Evolutionary conservation across 2,888 invertebrate genomes (phyloP), one percentile per base, ranked within the genome.

Genomic region (Antheraea yamamai): DNA sequence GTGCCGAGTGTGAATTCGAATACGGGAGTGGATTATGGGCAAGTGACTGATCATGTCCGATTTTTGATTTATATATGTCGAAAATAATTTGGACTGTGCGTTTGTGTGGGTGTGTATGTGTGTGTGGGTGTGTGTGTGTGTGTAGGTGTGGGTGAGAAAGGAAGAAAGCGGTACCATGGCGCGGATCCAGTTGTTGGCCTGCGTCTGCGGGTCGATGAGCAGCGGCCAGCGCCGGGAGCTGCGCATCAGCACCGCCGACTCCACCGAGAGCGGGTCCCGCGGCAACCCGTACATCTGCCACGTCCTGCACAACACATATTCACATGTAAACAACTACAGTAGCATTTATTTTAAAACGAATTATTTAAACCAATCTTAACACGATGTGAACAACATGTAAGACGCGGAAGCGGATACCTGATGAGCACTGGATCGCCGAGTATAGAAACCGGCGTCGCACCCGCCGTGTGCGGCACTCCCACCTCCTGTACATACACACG

Each of bases 141-240:
- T 61, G 30, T 20, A 47, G 0, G 39, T n/a, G 23, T n/a, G n/a
- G 1, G 61, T 7, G 61, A 4, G 14, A 16, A 6, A 18, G 26
- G 2, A 18, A 30, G 72, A 70, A 61, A 51, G 26, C 4, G 66
- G 88, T 87, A 98, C 98, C 97, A 98, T 97, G 82, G 97, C 97
- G 81, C 97, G 96, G 58, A 98, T 96, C 98, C 98, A 98, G 87
- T 97, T 98, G 86, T 98, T 98, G 52, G 98, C 98, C 88, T 98
- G 98, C 16, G 97, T 97, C 92, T 98, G 98, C 0, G 98, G 98
- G 92, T 99, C 98, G 79, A 99, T 97, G 89, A 98, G 97, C 58
- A 99, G 95, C 1, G 98, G 98, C 97, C 98, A 98, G 58, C 98
- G 96, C 26, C 97, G 96, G 0, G 98, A 98, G 90, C 97, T 97